A percentile compares a stretch with the other conserved stretches of the same genome.
phyloP scores from a whole-genome alignment of 2,797 vertebrate species.

The Podarcis siculus region DNA sequence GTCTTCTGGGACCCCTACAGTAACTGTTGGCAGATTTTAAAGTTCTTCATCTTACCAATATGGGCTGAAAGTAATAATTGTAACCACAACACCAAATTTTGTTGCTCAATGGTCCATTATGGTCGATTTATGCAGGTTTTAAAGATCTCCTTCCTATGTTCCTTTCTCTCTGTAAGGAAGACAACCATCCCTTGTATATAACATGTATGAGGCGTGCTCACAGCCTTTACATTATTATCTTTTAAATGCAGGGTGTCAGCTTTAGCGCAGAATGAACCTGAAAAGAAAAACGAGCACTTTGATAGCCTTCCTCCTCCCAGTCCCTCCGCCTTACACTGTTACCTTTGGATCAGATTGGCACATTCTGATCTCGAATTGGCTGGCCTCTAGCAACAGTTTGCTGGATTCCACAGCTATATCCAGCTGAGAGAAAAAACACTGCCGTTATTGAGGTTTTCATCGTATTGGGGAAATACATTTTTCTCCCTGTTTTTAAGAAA shows the following conservation, averaged over 20 bases:
- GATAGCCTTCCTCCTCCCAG: constrained; percentile 43
- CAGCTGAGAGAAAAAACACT: constrained; percentile 73
- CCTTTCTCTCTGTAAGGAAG: constrained; percentile 60
- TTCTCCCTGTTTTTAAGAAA: constrained; percentile 67
- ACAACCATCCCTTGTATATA: neutral
- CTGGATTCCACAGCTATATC: constrained; percentile 69
- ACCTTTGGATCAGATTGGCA: constrained; percentile 63
- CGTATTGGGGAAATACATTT: constrained; percentile 71
- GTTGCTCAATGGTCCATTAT: constrained; percentile 50
- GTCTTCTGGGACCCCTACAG: too few species aligned
- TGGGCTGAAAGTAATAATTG: neutral
- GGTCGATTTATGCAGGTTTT: neutral
- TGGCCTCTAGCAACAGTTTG: constrained; percentile 55
- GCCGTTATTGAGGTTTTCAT: constrained; percentile 68
- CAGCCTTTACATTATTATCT: constrained; percentile 3
- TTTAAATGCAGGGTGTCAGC: constrained; percentile 47
- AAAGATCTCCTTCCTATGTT: neutral
- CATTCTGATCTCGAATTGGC: constrained; percentile 57
- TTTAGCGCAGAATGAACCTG: constrained; percentile 51
- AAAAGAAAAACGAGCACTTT: constrained; percentile 30
- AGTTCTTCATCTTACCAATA: neutral
- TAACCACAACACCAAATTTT: neutral
- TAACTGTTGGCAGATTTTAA: neutral
- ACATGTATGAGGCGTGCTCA: constrained; percentile 51
- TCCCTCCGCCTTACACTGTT: constrained; percentile 64